Base-by-base conservation (phyloP, 2,113 vertebrate genomes). In the Gallinago media region DNA sequence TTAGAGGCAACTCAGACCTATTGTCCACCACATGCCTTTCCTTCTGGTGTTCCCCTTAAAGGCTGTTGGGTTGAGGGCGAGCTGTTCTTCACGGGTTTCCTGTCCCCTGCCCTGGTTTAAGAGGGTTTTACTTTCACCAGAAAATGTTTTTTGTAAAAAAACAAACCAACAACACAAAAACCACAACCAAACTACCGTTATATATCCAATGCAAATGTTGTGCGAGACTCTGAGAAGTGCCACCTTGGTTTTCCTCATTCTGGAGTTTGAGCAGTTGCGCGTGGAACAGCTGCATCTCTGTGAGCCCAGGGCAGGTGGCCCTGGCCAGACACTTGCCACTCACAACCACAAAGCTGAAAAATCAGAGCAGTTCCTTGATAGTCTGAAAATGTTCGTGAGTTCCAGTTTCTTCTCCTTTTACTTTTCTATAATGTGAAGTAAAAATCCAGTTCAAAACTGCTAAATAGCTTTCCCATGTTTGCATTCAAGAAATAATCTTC, bases 261-360 rank as follows among this genome's bases (percentile, higher is more conserved):
- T 97, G 97, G 96, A 98, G 97, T 98, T 98, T 97, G 97, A 98
- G 98, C 99, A 99, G 99, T 99, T 99, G 99, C 99, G 98, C 88
- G 46, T 93, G 96, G 89, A 98, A 99, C 99, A 99, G 99, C 99
- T 99, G 99, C 98, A 97, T 95, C 96, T 97, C 96, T 97, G 89
- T 96, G 97, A 98, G 97, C 98, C 95, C 94, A 87, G 97, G 98
- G 98, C 98, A 98, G 99, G 98, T 98, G 98, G 98, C 97, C 97
- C 95, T 92, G 94, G 98, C 98, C 98, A 98, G 96, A 97, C 97
- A 74, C 96, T 98, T 98, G 98, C 98, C 98, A 98, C 98, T 98
- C 98, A 98, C 96, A 98, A 96, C 91, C 70, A 94, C 77, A 95
- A 78, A 94, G 85, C 89, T 94, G 96, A 96, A 95, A 96, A 92